Conservation (phyloP, 2,888 invertebrate species). For the Ennomos fuscantarius region DNA sequence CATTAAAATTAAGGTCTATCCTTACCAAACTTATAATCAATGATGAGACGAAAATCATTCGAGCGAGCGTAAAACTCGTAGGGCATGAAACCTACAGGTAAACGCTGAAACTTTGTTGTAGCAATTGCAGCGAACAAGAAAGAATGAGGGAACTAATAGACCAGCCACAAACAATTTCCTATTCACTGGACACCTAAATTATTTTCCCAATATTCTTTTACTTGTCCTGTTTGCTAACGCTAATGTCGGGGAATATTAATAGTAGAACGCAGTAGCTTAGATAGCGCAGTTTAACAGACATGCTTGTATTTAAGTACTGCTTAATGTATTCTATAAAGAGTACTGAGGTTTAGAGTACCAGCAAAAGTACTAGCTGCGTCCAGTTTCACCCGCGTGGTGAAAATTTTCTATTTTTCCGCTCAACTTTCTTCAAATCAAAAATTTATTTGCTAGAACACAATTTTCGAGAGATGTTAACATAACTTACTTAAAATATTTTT, state of each 20-base stretch:
- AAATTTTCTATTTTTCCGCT: no score
- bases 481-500: no score
- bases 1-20: no score
- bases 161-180: slow-evolving; percentile 26
- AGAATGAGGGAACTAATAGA: slow-evolving; percentile 14
- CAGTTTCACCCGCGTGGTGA: no score
- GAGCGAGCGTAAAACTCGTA: background rate
- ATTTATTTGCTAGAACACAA: no score
- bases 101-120: slow-evolving; percentile 5
- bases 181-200: slow-evolving; percentile 28
- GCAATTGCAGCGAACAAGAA: slow-evolving; percentile 20
- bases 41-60: slow-evolving; percentile 21
- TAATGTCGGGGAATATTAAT: slow-evolving; percentile 28
- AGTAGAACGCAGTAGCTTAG: slow-evolving; percentile 7
- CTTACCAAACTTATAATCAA: no score
- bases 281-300: background rate
- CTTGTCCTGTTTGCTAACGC: slow-evolving; percentile 39
- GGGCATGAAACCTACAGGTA: slow-evolving; percentile 4
- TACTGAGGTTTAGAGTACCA: no score
- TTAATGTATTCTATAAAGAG: background rate
- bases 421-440: no score
- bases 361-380: no score
- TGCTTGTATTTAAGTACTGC: background rate
- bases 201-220: slow-evolving; percentile 36
- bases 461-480: no score